phyloP scores from a whole-genome alignment of 2,113 vertebrate genomes.

The Malurus melanocephalus region DNA sequence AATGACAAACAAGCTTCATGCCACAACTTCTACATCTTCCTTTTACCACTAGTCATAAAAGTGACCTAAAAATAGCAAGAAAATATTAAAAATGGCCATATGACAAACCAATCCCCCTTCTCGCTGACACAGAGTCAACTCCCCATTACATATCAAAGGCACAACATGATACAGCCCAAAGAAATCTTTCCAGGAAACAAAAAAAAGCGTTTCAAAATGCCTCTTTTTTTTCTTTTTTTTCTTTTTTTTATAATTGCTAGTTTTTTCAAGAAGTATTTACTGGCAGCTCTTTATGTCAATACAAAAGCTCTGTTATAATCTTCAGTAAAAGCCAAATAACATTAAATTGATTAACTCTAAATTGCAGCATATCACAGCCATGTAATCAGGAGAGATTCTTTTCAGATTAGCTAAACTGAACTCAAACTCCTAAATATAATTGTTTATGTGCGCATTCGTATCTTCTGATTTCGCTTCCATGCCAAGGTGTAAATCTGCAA shows the following conservation, averaged over 20 bases:
- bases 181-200: neutral
- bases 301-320: slow-evolving; percentile 10
- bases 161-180: slow-evolving; percentile 12
- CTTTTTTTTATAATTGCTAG: neutral
- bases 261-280: neutral
- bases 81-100: neutral
- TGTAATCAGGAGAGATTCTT: neutral
- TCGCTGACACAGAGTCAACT: neutral
- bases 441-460: neutral
- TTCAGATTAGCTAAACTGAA: neutral
- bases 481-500: neutral
- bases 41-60: neutral
- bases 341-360: slow-evolving; percentile 14
- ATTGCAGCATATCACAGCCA: slow-evolving; percentile 15
- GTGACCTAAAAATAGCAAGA: neutral
- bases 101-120: neutral
- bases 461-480: neutral
- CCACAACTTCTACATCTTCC: neutral
- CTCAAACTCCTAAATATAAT: neutral
- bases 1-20: neutral
- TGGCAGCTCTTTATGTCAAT: neutral
- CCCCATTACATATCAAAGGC: slow-evolving; percentile 4
- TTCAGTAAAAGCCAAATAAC: slow-evolving; percentile 12
- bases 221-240: neutral
- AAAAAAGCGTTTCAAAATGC: neutral